Conservation (phyloP, 2,113 vertebrate species). For the Burhinus oedicnemus region DNA sequence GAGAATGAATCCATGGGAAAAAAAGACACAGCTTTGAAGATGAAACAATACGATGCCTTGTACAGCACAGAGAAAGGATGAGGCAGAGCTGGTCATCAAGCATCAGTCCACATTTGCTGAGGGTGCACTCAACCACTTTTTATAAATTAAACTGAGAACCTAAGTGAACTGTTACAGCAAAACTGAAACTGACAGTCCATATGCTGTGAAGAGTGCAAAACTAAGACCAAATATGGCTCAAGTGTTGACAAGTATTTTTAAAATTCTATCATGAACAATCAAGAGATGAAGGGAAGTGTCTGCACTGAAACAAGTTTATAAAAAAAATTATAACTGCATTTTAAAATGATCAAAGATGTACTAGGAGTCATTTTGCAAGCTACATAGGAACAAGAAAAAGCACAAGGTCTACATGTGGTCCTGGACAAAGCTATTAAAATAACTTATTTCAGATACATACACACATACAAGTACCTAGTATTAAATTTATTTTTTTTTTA, state of each 20-base stretch:
- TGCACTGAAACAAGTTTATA: background rate
- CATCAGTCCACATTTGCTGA: background rate
- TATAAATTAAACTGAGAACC: background rate
- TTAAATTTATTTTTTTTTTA: background rate
- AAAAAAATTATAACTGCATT: background rate
- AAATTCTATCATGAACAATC: background rate
- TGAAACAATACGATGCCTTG: background rate
- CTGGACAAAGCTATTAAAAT: background rate
- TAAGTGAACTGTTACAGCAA: background rate
- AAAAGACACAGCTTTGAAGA: background rate
- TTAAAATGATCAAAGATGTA: background rate
- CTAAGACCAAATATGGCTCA: background rate
- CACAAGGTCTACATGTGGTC: background rate
- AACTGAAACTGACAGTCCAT: background rate
- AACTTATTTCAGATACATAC: background rate
- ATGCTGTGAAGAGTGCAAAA: background rate
- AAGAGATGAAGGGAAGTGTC: background rate
- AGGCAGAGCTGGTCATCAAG: background rate
- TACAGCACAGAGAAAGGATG: background rate
- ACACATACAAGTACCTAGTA: background rate
- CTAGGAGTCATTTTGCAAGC: background rate
- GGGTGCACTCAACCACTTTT: background rate
- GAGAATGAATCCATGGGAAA: background rate
- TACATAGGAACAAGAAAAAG: background rate
- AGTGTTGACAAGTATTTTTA: slow-evolving; percentile 2